phyloP scores from a whole-genome alignment of 2,888 invertebrate genomes.

The Platypus cylindrus region DNA sequence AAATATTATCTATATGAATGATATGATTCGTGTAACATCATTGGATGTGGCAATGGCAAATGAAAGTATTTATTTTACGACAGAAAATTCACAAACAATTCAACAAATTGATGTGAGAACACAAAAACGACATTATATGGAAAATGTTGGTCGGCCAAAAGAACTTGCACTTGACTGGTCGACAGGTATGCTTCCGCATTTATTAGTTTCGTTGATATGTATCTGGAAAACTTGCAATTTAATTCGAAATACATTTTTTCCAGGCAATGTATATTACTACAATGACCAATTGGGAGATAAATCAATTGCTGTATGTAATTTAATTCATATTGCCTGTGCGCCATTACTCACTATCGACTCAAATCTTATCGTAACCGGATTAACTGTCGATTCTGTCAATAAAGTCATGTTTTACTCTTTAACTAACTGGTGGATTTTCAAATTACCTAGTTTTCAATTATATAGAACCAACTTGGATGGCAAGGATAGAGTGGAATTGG shows the following conservation, averaged over 20 bases:
- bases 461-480: conserved; percentile 45
- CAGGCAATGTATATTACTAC: conserved; percentile 41
- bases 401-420: conserved; percentile 46
- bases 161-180: conserved; percentile 60
- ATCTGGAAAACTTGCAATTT: not conserved
- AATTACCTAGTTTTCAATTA: conserved; percentile 37
- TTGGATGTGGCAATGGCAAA: conserved; percentile 40
- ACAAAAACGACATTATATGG: conserved; percentile 29
- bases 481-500: conserved; percentile 33
- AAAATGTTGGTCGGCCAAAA: conserved; percentile 37
- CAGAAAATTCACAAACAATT: conserved; percentile 34
- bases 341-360: conserved; percentile 39
- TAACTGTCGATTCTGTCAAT: conserved; percentile 51
- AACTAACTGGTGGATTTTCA: conserved; percentile 35
- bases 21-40: conserved; percentile 39
- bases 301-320: conserved; percentile 30
- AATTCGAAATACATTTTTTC: not conserved
- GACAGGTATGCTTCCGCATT: conserved; percentile 7
- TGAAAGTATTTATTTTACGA: conserved; percentile 39
- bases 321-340: conserved; percentile 24
- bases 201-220: not conserved
- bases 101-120: conserved; percentile 33
- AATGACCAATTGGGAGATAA: conserved; percentile 26
- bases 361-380: conserved; percentile 41
- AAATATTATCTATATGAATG: conserved; percentile 33